Conservation (phyloP, 2,797 vertebrate species). For the Potorous gilbertii region DNA sequence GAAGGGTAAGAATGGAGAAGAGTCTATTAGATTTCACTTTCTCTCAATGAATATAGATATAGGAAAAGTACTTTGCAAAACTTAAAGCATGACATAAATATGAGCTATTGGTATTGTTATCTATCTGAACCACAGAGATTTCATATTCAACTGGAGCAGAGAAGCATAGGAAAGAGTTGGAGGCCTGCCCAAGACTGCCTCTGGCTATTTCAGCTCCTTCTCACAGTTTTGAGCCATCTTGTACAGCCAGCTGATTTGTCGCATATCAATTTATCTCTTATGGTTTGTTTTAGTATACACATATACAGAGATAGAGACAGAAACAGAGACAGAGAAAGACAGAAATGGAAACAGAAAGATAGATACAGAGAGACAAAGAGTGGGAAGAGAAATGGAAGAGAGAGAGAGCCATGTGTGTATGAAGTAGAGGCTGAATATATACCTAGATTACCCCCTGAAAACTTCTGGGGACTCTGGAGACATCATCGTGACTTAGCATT, state of each 20-base stretch:
- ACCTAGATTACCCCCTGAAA: background rate
- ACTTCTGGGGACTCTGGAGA: background rate
- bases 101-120: background rate
- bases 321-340: background rate
- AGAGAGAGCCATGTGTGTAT: background rate
- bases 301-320: background rate
- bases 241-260: background rate
- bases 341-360: background rate
- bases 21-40: background rate
- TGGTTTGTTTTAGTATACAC: background rate
- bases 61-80: background rate
- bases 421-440: background rate
- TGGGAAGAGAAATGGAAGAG: too few relatives aligned
- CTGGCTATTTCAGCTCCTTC: background rate
- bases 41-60: background rate
- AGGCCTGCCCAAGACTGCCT: background rate
- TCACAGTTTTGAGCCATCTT: background rate
- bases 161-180: background rate
- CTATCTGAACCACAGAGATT: background rate
- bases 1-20: background rate
- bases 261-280: background rate
- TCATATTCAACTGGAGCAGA: background rate
- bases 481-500: too few relatives aligned
- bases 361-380: background rate
- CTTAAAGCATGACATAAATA: background rate